These are phyloP conservation scores for Poeciliopsis paucimaculata DNA, from an alignment of 2,797 vertebrate species.

Conservation along the genomic window DNA sequence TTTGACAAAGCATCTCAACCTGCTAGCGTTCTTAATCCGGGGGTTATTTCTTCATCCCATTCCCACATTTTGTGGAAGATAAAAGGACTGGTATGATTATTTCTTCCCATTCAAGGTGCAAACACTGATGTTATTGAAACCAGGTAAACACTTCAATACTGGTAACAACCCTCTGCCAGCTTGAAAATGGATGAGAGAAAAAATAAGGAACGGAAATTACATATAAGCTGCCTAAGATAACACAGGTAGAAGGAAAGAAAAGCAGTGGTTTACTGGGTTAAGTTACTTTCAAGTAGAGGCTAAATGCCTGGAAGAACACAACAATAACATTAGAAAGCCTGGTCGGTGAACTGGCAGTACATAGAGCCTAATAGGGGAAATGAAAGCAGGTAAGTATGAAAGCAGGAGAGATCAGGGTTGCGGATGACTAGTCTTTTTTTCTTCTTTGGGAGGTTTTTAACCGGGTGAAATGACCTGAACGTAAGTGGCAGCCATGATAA, in stretches of 20 bases:
- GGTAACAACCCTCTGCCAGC: neutral
- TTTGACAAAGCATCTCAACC: neutral
- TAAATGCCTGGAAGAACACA: neutral
- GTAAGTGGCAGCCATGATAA: neutral
- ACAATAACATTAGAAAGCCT: neutral
- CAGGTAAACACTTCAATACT: neutral
- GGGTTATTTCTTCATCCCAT: neutral
- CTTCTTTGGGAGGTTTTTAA: slow-evolving; percentile 1
- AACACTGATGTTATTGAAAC: neutral
- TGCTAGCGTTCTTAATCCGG: neutral
- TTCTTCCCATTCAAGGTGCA: neutral
- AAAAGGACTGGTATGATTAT: neutral
- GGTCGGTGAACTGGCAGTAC: neutral
- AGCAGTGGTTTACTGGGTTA: neutral
- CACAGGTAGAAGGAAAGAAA: neutral
- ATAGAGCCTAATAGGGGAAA: slow-evolving; percentile 7
- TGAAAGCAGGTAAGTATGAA: slow-evolving; percentile 4
- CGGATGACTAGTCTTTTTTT: slow-evolving; percentile 3
- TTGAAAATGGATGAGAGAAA: neutral
- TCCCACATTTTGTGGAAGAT: neutral
- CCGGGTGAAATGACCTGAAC: slow-evolving; percentile 13
- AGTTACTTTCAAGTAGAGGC: neutral
- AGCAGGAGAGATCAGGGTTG: neutral
- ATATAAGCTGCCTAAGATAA: neutral
- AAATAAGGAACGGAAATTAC: neutral